Conservation (phyloP, 2,888 invertebrate species). For the Neocrepidodera transversa region DNA sequence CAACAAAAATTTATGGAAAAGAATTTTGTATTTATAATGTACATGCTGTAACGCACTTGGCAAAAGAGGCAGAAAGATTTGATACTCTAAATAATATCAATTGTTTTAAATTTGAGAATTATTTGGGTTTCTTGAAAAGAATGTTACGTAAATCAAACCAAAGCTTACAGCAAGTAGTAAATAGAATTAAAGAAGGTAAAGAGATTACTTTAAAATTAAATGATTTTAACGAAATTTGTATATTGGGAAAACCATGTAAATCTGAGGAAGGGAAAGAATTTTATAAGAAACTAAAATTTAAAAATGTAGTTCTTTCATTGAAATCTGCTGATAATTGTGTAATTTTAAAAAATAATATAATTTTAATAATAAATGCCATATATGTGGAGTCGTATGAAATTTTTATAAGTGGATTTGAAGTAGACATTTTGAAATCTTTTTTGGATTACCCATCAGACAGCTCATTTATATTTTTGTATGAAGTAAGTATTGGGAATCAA, state of each 20-base stretch:
- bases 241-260: constrained; percentile 8
- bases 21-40: constrained; percentile 22
- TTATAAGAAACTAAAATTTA: constrained; percentile 5
- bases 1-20: constrained; percentile 14
- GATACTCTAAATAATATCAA: constrained; percentile 19
- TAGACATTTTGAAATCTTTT: constrained; percentile 13
- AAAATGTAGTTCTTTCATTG: background rate
- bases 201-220: constrained; percentile 1
- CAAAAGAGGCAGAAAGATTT: constrained; percentile 19
- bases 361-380: constrained; percentile 1
- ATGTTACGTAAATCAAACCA: constrained; percentile 14
- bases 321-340: constrained; percentile 1
- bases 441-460: constrained; percentile 15
- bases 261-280: background rate
- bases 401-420: constrained; percentile 10
- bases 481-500: background rate
- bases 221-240: constrained; percentile 8
- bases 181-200: constrained; percentile 25
- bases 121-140: constrained; percentile 16
- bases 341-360: constrained; percentile 3
- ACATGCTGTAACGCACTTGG: constrained; percentile 16
- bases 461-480: constrained; percentile 10
- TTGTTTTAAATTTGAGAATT: constrained; percentile 23
- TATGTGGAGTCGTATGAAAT: constrained; percentile 11
- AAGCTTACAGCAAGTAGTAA: constrained; percentile 18